Evolutionary conservation across 1,140 invertebrate species (phyloP), one percentile per base, ranked within the genome.

Genomic region (Dufourea novaeangliae): DNA sequence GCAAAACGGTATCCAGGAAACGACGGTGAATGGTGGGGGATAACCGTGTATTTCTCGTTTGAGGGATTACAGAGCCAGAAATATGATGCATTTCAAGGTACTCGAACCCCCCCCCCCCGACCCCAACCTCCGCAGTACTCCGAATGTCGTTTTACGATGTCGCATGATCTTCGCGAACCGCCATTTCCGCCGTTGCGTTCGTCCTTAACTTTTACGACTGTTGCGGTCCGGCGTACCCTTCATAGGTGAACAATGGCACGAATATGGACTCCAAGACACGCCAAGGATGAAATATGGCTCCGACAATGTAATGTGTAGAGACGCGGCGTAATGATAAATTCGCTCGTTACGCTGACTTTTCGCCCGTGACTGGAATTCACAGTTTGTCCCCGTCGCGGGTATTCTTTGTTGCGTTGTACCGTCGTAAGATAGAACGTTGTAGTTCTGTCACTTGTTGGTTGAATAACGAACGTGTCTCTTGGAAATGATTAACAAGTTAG

Each of bases 61-160:
- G 56, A 59, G 20, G 56, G 56, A 59, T 59, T 59, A 59, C 56
- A 34, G 29, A 10, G 20, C 12, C 56, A n/a, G 56, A 59, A 59
- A 59, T 59, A 34, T 27, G 54, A 57, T 34, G 56, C n/a, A 34
- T 34, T n/a, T 34, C 17, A 8, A 7, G 56, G 29, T 2, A 14
- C 27, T 34, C 46, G 54, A 17, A 8, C 46, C 0, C 14, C 14
- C 41, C 41, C 41, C 17, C n/a, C n/a, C n/a, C n/a, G n/a, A n/a
- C n/a, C n/a, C 11, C 41, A 11, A 12, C 11, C 2, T 11, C 11
- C 41, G 41, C 4, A 11, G 25, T 20, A 20, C 20, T 46, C 17
- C 22, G 52, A 1, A 27, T 14, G 11, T 32, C 54, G 56, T 34
- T 59, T 59, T 59, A 59, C 56, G 56, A 34, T 12, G 56, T 29